Evolutionary conservation across 2,797 vertebrate species (phyloP), one percentile per base, ranked within the genome.

Genomic region (Pipistrellus pipistrellus): DNA sequence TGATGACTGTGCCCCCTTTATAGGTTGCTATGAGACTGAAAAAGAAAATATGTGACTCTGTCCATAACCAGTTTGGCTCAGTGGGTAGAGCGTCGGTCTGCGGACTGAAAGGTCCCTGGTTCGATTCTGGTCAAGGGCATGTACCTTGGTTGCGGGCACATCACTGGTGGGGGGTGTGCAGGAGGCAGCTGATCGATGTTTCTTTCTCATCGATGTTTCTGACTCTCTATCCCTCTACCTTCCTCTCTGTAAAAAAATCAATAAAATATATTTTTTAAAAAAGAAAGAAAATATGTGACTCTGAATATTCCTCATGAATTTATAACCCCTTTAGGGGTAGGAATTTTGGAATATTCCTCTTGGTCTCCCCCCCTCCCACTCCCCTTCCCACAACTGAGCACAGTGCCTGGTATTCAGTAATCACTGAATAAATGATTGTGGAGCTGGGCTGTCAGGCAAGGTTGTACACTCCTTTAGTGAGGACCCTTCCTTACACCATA

Each of bases 401-500:
- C 69, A 0, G 3, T n/a, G 64, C 32, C 23, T 44, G 62, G 44
- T n/a, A 13, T 27, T 15, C 14, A 77, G 46, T 27, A 10, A 68
- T 69, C 48, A n/a, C 73, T 85, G 69, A 27, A 12, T 85, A 25
- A 57, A 17, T 0, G 5, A 9, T 4, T 9, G 2, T 8, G 6
- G 20, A 27, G 8, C 27, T 38, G 44, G 66, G 21, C 30, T 15
- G 21, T 46, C 75, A 76, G 59, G 66, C 8, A 11, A 12, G 32
- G 7, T 1, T 8, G 25, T 2, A 18, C 6, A 0, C 18, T 48
- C 12, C 48, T 46, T 23, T 35, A n/a, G 0, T 23, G 11, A 8
- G 8, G 53, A 7, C 18, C 69, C 71, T 92, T 53, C 13, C 6
- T 59, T 27, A 59, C 11, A 4, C 57, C 57, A 27, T 27, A 25